Base-by-base conservation (phyloP, 2,888 invertebrate species). In the Erebia aethiops region DNA sequence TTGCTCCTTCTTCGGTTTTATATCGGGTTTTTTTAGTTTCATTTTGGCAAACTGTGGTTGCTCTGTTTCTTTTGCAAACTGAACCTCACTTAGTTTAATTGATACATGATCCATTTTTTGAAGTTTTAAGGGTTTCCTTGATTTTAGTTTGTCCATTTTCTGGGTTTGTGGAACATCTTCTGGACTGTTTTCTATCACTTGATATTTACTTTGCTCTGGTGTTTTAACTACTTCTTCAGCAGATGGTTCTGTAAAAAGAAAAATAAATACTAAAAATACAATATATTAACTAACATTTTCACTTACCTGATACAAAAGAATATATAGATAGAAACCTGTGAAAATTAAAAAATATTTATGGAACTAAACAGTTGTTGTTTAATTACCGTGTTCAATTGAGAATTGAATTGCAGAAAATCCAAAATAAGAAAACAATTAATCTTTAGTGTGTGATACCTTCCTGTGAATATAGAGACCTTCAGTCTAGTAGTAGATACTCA, bases 21-120 rank as follows among this genome's bases (percentile, higher is more conserved):
- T 41, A n/a, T 88, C 79, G 2, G 94, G 89, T 81, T 96, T 96
- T 80, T 94, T 96, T 5, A 97, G 87, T 87, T 96, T 96, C 2
- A 96, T 88, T 85, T 95, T 94, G 70, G 95, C 94, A 77, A 96
- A 95, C 71, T 95, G 94, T 0, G 96, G 95, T 13, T 94, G 89
- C 76, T 94, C 91, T 64, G 90, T 81, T 54, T 94, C 94, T 78
- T 95, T 94, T 35, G 92, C 91, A 70, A 95, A 94, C 86, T 95
- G 94, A 9, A 95, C 78, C 84, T 95, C 94, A 49, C 94, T 94
- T 0, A 95, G 89, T 81, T 95, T 94, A 4, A 94, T 87, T 83
- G 95, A 94, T 63, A 94, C 90, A 73, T 93, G 91, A 85, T 96
- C 95, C 71, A 96, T 95, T 83, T 94, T 94, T 78, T 95, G 93